Evolutionary conservation across 2,888 invertebrate genomes (phyloP).

Genomic region (Octodonta nipae): DNA sequence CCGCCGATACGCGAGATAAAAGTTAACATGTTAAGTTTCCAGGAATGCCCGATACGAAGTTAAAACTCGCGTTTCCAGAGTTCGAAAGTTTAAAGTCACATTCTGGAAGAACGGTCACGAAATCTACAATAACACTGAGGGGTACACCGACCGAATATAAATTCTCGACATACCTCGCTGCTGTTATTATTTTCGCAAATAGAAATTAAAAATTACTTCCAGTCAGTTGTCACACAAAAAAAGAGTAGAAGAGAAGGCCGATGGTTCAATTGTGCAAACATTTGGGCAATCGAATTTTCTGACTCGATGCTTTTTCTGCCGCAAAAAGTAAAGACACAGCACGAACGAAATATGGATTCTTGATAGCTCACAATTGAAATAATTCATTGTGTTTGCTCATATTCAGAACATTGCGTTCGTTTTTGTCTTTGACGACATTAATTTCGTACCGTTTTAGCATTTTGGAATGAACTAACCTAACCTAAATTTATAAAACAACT

Average conservation of each 20-base stretch:
- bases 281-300: conserved; percentile 20
- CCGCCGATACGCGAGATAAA: conserved; percentile 12
- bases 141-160: conserved; percentile 27
- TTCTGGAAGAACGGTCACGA: conserved; percentile 33
- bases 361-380: no score
- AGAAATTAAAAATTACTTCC: conserved; percentile 35
- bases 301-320: conserved; percentile 12
- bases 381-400: no score
- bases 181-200: conserved; percentile 33
- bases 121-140: conserved; percentile 30
- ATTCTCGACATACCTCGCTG: conserved; percentile 30
- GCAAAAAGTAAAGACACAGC: no score
- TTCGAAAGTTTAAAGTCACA: conserved; percentile 23
- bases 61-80: conserved; percentile 13
- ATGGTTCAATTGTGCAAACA: conserved; percentile 19
- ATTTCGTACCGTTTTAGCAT: no score
- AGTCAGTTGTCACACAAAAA: conserved; percentile 23
- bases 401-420: no score
- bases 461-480: no score
- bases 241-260: conserved; percentile 4
- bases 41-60: conserved; percentile 15
- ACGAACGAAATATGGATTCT: no score
- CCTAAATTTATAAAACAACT: no score
- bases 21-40: conserved; percentile 17
- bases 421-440: no score